Percentiles rank a stretch among this genome's conserved stretches.
Conservation (phyloP, 64 coral and sea anemone genomes). For the Pachyseris speciosa region DNA sequence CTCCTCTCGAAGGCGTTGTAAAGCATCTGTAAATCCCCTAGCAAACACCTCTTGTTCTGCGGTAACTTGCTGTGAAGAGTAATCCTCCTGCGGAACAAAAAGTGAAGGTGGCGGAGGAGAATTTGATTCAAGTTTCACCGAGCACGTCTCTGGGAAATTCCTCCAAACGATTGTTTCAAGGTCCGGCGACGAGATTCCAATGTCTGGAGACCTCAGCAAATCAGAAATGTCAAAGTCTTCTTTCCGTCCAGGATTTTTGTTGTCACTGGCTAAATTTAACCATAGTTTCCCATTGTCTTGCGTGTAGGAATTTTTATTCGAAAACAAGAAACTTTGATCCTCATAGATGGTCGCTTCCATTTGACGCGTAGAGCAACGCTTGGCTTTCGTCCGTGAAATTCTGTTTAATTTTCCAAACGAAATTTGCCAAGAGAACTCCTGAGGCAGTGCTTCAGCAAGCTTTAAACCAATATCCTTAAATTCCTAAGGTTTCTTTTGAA, state of each 20-base stretch:
- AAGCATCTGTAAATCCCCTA: conserved; percentile 84
- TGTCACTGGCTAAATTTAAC: conserved; percentile 66
- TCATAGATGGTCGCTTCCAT: conserved; percentile 81
- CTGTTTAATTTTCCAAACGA: not conserved
- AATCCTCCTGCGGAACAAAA: conserved; percentile 50
- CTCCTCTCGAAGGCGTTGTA: conserved; percentile 81
- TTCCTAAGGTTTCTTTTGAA: conserved; percentile 7
- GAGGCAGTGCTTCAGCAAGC: not conserved
- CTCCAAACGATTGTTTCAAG: conserved; percentile 84
- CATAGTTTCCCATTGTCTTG: conserved; percentile 58
- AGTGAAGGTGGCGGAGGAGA: not conserved
- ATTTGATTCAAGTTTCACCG: not conserved
- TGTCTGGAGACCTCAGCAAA: conserved; percentile 82
- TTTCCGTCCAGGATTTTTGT: conserved; percentile 57
- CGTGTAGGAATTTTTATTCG: conserved; percentile 65
- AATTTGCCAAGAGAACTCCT: not conserved
- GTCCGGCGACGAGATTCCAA: conserved; percentile 85
- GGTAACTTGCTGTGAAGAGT: conserved; percentile 55
- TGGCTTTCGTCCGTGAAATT: not conserved
- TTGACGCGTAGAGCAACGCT: not conserved
- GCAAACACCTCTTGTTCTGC: conserved; percentile 92
- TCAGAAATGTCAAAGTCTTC: conserved; percentile 73
- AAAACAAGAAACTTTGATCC: conserved; percentile 75
- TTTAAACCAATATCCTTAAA: not conserved
- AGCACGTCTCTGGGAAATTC: conserved; percentile 53